phyloP scores from a whole-genome alignment of 2,113 vertebrate genomes.

The Muntiacus muntjak region DNA sequence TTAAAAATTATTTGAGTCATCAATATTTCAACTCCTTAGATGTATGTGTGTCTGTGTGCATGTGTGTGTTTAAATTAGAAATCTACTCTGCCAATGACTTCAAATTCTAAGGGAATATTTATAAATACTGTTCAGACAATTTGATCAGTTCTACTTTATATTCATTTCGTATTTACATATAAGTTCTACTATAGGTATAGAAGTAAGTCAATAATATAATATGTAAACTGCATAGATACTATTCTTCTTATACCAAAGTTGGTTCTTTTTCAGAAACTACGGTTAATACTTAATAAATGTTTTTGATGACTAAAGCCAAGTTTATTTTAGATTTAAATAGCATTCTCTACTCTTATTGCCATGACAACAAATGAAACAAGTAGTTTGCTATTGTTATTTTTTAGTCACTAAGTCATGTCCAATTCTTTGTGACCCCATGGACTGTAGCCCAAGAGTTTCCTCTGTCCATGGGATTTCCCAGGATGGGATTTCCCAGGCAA shows the following conservation, averaged over 20 bases:
- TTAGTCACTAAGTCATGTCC: rapidly evolving
- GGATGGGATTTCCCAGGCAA: background rate
- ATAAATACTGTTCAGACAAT: background rate
- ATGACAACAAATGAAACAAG: background rate
- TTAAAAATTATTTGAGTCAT: background rate
- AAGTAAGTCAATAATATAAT: background rate
- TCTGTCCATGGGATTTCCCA: background rate
- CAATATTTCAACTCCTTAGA: background rate
- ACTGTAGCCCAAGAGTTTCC: background rate
- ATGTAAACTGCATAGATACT: background rate
- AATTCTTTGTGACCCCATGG: background rate
- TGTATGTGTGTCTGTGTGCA: background rate
- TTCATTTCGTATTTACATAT: background rate
- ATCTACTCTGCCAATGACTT: background rate
- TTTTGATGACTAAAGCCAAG: background rate
- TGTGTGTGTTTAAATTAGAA: background rate
- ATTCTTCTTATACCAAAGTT: background rate
- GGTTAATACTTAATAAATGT: background rate
- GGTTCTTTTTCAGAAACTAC: background rate
- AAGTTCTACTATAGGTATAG: background rate
- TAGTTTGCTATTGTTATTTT: background rate
- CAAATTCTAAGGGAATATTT: background rate
- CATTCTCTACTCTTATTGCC: background rate
- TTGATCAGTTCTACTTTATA: background rate
- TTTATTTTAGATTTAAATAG: background rate